These are phyloP conservation scores for Phymastichus coffea DNA, from an alignment of 1,140 invertebrate species.

Conservation along the genomic window DNA sequence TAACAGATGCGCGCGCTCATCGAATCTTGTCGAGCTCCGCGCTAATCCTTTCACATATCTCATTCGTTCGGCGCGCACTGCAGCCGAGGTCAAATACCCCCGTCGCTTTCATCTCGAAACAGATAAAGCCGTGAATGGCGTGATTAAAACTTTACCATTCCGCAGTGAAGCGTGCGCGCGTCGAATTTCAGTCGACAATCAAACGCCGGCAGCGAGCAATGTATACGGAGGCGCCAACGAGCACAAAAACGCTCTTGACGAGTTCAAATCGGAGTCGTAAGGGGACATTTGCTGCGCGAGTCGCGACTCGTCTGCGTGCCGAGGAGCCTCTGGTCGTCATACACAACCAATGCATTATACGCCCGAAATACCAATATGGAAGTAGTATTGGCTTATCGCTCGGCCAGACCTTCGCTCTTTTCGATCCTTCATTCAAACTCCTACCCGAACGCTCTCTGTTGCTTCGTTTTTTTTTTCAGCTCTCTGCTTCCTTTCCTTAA, in stretches of 20 bases:
- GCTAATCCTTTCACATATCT: background rate
- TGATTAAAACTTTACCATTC: too few species aligned
- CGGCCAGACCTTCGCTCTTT: too few species aligned
- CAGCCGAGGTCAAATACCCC: too few species aligned
- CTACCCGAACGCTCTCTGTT: constrained; percentile 2
- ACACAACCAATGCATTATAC: constrained; percentile 41
- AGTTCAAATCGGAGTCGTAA: too few species aligned
- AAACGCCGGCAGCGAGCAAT: background rate
- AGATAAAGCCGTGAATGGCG: too few species aligned
- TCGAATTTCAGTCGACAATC: background rate
- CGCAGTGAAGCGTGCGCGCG: background rate
- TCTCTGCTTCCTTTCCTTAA: too few species aligned
- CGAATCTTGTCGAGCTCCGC: background rate
- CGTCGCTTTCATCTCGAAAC: too few species aligned
- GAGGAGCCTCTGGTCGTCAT: constrained; percentile 16
- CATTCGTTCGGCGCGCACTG: background rate
- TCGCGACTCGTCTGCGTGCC: background rate
- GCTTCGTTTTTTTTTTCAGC: background rate
- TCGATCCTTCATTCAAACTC: too few species aligned
- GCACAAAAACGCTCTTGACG: too few species aligned
- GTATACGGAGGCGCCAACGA: too few species aligned
- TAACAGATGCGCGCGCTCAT: constrained; percentile 31
- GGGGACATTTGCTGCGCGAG: too few species aligned
- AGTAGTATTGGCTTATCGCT: constrained; percentile 36
- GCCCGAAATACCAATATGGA: constrained; percentile 35